Conservation (phyloP, 2,888 invertebrate species). For the Coenonympha glycerion region DNA sequence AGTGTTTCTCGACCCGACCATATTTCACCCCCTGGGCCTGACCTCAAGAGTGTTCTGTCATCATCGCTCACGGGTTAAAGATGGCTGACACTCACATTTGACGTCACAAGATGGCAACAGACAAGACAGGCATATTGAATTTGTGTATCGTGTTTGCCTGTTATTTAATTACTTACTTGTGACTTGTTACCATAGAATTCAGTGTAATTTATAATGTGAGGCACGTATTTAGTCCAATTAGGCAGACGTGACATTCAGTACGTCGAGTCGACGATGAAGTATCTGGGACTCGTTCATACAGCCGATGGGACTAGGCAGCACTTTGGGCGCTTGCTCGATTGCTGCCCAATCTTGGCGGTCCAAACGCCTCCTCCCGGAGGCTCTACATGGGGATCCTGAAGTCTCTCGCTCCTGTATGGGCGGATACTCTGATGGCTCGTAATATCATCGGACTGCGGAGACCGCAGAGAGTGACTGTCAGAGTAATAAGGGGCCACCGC, state of each 20-base stretch:
- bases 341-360: too few species aligned
- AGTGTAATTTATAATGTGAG: conserved; percentile 1
- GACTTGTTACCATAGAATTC: conserved; percentile 13
- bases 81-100: conserved; percentile 31
- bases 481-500: too few species aligned
- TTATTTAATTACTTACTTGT: conserved; percentile 32
- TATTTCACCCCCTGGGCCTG: conserved; percentile 29
- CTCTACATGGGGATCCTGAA: too few species aligned
- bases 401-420: too few species aligned
- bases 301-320: too few species aligned
- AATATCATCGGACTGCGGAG: too few species aligned
- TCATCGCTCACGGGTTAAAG: conserved; percentile 24
- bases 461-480: too few species aligned
- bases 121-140: conserved; percentile 49
- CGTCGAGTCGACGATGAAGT: too few species aligned
- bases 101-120: conserved; percentile 43
- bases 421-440: too few species aligned
- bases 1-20: conserved; percentile 18
- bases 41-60: conserved; percentile 30
- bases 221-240: background rate
- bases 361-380: too few species aligned
- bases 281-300: too few species aligned
- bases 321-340: too few species aligned
- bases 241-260: background rate
- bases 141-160: conserved; percentile 40